Evolutionary conservation across 1,140 invertebrate genomes (phyloP), one percentile per base, ranked within the genome.

Genomic region (Lordiphosa stackelbergi): DNA sequence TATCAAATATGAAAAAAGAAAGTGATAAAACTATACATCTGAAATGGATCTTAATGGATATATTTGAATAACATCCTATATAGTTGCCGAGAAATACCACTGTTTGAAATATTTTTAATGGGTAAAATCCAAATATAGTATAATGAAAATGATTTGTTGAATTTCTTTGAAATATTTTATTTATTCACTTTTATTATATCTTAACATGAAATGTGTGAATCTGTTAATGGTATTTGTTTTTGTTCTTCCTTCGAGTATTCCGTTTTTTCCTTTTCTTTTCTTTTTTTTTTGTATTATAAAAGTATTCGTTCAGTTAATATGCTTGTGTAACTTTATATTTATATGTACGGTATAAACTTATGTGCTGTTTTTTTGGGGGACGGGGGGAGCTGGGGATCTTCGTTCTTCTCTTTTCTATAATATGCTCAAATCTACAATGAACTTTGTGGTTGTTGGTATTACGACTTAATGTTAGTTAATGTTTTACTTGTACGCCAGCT

Each of bases 351-450:
- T 79, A 81, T 81, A 75, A 81, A 79, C 74, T 75, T 79, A 79
- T 79, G 75, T 81, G 75, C 75, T 75, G 75, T 31, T 31, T 31
- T 7, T 5, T 28, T 16, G 16, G 28, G 7, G 28, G 28, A 31
- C 28, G 28, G 7, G 28, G 24, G 28, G 60, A 43, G 46, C 53
- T 56, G 60, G 62, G 63, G 47, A 38, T 51, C 41, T 66, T 59
- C 37, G 45, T 57, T 46, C 24, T 41, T 22, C 16, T 45, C 24
- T 41, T 22, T 9, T 45, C 16, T 31, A 31, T 31, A 31, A 69
- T 79, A 79, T 79, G 69, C 62, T 73, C 56, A 83, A 81, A 83
- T 81, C 75, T 81, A 81, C 75, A 81, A 83, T 81, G 77, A 81
- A 81, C 75, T 54, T 79, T 68, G 60, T 41, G 24, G 19, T 43